Evolutionary conservation across 2,113 vertebrate genomes (phyloP), one percentile per base, ranked within the genome.

Genomic region (Trichomycterus rosablanca): DNA sequence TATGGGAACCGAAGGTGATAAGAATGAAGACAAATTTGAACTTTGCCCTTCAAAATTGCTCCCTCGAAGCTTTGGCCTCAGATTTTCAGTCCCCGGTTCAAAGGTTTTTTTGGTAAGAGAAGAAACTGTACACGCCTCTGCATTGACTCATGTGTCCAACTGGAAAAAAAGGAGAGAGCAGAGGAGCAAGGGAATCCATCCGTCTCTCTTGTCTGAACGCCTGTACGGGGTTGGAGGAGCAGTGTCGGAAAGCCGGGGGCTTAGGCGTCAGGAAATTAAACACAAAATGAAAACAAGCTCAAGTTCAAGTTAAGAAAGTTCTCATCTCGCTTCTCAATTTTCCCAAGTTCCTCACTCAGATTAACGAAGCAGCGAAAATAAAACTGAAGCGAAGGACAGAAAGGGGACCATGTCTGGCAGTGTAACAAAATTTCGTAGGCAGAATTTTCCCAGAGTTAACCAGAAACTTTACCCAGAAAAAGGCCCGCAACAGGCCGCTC

Each of bases 181-280:
- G 62, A 63, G 72, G 67, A 72, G 45, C 14, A 20, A 37, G 50
- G 34, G 68, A 34, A 65, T 59, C 26, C 39, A 62, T 59, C 51
- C 57, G 20, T 59, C 69, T 26, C 67, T 68, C 74, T 62, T 48
- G 6, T 66, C 68, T 70, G 57, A 55, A 59, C 51, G 70, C 59
- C 71, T 74, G 70, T 73, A 71, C 63, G 61, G 67, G 72, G 76
- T 76, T 70, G 61, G 55, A 45, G 77, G 77, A 83, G 86, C 85
- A 78, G 81, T 71, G 81, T 84, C 76, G 77, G 82, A 90, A 87
- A 90, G 85, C 80, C 86, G 81, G 82, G 78, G 87, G 81, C 92
- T 91, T 87, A 86, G 84, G 84, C 88, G 82, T 87, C 93, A 97
- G 93, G 92, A 95, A 94, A 97, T 96, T 92, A 94, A 95, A 96